Conservation (phyloP, 2,797 vertebrate genomes). For the Mycteria americana region DNA sequence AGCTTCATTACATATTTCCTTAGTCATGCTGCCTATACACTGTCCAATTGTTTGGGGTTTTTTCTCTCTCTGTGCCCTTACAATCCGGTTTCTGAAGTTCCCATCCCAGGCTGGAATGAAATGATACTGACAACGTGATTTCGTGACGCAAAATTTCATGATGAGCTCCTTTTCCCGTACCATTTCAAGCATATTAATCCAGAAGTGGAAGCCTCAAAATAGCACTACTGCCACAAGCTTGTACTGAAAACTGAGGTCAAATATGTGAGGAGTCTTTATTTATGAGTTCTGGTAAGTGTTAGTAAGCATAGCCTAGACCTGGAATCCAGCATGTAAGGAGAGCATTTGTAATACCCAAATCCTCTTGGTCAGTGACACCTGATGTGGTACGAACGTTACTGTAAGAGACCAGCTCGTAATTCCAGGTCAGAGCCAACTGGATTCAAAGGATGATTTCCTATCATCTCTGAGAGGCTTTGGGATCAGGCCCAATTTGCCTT, state of each 20-base stretch:
- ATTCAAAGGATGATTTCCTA: conserved; percentile 24
- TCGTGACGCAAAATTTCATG: not conserved
- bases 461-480: conserved; percentile 9
- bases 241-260: not conserved
- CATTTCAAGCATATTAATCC: not conserved
- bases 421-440: not conserved
- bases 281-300: not conserved
- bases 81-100: not conserved
- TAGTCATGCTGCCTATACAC: not conserved
- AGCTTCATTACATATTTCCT: not conserved
- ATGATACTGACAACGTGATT: not conserved
- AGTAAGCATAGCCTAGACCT: not conserved
- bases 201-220: not conserved
- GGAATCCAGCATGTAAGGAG: not conserved
- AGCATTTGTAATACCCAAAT: not conserved
- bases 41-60: not conserved
- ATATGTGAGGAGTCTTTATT: not conserved
- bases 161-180: not conserved
- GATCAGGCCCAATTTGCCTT: conserved; percentile 27
- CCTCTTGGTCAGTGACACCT: not conserved
- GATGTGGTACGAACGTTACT: not conserved
- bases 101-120: not conserved
- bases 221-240: not conserved
- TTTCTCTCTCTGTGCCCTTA: not conserved
- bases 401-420: not conserved